These are phyloP conservation scores for Pangasius larnaudii DNA, from an alignment of 2,797 vertebrate genomes.

Conservation along the genomic window DNA sequence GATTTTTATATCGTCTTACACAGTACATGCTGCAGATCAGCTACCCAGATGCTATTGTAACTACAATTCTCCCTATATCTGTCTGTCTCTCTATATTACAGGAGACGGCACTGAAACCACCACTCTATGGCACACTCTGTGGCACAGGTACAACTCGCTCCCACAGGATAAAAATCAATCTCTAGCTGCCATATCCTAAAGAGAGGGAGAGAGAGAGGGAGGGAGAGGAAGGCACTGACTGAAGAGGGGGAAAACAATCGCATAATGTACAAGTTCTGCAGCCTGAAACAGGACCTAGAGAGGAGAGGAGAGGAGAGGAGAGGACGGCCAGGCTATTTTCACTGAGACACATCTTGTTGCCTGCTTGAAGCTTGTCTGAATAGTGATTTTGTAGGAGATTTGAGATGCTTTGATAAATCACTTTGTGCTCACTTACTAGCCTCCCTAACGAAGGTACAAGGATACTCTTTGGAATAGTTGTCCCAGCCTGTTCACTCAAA, in stretches of 20 bases:
- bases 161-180: constrained; percentile 91
- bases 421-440: constrained; percentile 71
- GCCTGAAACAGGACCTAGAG: constrained; percentile 78
- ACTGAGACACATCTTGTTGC: constrained; percentile 70
- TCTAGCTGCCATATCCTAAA: constrained; percentile 83
- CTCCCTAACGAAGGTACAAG: constrained; percentile 65
- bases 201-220: constrained; percentile 72
- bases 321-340: constrained; percentile 59
- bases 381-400: constrained; percentile 73
- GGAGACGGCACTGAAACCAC: constrained; percentile 88
- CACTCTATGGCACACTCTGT: constrained; percentile 90
- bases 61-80: constrained; percentile 86
- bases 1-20: constrained; percentile 70
- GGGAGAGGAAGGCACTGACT: constrained; percentile 77
- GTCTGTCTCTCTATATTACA: constrained; percentile 91
- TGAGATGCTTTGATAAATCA: constrained; percentile 73
- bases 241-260: constrained; percentile 80
- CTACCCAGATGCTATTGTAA: constrained; percentile 84
- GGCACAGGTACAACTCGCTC: constrained; percentile 86
- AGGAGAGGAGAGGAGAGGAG: constrained; percentile 18
- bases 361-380: constrained; percentile 75
- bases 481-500: constrained; percentile 70
- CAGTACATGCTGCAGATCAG: constrained; percentile 77
- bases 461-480: constrained; percentile 33
- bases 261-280: constrained; percentile 78